Evolutionary conservation across 37 sponge, comb jelly and placozoan species (phyloP).

Genomic region (Crambe crambe): DNA sequence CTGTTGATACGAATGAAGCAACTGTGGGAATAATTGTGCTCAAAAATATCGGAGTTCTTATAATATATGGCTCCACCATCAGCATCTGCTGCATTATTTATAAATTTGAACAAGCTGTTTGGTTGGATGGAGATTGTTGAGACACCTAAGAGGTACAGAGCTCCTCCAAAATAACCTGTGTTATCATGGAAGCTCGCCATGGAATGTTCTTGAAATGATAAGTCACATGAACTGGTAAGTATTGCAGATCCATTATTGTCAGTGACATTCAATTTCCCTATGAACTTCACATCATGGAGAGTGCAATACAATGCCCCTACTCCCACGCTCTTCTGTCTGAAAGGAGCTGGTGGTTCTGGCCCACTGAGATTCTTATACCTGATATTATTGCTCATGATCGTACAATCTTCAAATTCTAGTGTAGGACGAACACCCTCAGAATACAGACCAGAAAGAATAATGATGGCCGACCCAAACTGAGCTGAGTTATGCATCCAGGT

Average conservation of each 20-base stretch:
- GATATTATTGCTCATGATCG: neutral
- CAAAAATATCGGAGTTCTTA: neutral
- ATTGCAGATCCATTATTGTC: neutral
- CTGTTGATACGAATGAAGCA: neutral
- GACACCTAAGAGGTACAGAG: neutral
- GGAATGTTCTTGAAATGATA: neutral
- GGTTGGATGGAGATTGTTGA: neutral
- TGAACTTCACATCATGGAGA: neutral
- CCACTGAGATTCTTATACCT: neutral
- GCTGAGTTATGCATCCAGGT: neutral
- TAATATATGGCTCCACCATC: neutral
- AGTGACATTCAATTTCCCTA: neutral
- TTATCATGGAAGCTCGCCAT: neutral
- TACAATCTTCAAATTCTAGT: neutral
- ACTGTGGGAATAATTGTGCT: neutral
- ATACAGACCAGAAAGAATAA: neutral
- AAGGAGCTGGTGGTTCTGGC: neutral
- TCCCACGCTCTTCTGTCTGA: neutral
- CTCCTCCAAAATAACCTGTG: neutral
- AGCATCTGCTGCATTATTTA: neutral
- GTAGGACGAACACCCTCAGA: neutral
- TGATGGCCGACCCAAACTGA: neutral
- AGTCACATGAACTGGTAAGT: neutral
- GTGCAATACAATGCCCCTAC: neutral
- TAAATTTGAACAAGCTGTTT: neutral